Conservation (phyloP, 2,888 invertebrate species). For the Harpalus rubripes region DNA sequence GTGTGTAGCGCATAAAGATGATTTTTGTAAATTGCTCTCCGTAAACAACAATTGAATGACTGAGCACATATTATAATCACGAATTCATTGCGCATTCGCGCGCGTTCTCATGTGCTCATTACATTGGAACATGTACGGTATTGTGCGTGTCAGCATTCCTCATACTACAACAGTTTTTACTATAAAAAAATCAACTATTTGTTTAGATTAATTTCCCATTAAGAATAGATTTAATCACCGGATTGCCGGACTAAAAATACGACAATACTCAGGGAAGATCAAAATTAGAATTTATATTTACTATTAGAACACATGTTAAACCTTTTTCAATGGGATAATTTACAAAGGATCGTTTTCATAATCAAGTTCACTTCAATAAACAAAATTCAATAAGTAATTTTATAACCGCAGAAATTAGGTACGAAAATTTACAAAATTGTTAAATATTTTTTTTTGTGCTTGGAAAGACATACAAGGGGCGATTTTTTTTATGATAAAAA, state of each 20-base stretch:
- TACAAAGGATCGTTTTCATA: too few species aligned
- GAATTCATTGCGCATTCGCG: conserved; percentile 16
- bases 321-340: too few species aligned
- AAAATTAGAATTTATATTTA: too few species aligned
- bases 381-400: too few species aligned
- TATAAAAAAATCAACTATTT: conserved; percentile 26
- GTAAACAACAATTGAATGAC: conserved; percentile 64
- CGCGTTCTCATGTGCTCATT: conserved; percentile 36
- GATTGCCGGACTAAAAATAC: not conserved
- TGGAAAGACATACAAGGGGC: too few species aligned
- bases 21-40: conserved; percentile 36
- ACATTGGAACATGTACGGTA: conserved; percentile 38
- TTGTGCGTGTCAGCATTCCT: conserved; percentile 51
- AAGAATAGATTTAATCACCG: not conserved
- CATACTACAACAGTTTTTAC: conserved; percentile 9
- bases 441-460: too few species aligned
- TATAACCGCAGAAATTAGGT: too few species aligned
- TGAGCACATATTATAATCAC: conserved; percentile 61
- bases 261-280: not conserved
- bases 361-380: too few species aligned
- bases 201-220: conserved; percentile 23
- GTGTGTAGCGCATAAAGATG: conserved; percentile 27
- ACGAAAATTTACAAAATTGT: too few species aligned
- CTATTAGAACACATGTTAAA: too few species aligned
- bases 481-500: too few species aligned